These are phyloP conservation scores for Nasua narica DNA, from an alignment of 2,797 vertebrate species.

Conservation along the genomic window DNA sequence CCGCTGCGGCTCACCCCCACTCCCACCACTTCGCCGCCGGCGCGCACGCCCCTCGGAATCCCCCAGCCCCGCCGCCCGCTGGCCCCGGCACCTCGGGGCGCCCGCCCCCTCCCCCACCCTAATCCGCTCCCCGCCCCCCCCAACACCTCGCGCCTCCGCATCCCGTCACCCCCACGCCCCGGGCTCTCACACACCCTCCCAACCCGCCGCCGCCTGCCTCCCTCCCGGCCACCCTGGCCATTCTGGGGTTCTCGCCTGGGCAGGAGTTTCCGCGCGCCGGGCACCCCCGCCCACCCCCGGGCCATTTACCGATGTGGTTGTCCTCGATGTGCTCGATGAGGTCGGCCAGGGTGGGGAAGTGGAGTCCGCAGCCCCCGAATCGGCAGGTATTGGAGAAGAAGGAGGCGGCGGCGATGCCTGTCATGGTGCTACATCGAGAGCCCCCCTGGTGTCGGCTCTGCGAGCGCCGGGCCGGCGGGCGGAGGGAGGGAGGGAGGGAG, in stretches of 20 bases:
- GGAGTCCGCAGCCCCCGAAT: conserved; percentile 95
- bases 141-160: conserved; percentile 66
- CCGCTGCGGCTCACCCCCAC: conserved; percentile 41
- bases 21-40: conserved; percentile 45
- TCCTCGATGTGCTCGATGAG: conserved; percentile 98
- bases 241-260: conserved; percentile 48
- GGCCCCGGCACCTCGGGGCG: neutral
- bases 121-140: neutral
- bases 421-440: conserved; percentile 94
- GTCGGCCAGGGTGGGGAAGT: conserved; percentile 94
- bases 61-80: neutral
- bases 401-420: conserved; percentile 97
- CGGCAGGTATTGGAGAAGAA: conserved; percentile 98
- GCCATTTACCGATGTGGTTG: conserved; percentile 92
- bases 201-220: conserved; percentile 21
- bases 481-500: conserved; percentile 79
- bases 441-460: conserved; percentile 84
- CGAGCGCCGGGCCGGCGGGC: conserved; percentile 86
- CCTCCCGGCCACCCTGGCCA: conserved; percentile 29
- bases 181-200: conserved; percentile 7
- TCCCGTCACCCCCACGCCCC: conserved; percentile 74
- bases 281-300: conserved; percentile 59
- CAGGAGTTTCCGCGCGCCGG: conserved; percentile 61
- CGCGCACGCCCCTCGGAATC: conserved; percentile 52
- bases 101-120: conserved; percentile 33